Percentiles rank a stretch among this genome's conserved stretches.
Conservation (phyloP, 2,888 invertebrate species). For the Helleia helle region DNA sequence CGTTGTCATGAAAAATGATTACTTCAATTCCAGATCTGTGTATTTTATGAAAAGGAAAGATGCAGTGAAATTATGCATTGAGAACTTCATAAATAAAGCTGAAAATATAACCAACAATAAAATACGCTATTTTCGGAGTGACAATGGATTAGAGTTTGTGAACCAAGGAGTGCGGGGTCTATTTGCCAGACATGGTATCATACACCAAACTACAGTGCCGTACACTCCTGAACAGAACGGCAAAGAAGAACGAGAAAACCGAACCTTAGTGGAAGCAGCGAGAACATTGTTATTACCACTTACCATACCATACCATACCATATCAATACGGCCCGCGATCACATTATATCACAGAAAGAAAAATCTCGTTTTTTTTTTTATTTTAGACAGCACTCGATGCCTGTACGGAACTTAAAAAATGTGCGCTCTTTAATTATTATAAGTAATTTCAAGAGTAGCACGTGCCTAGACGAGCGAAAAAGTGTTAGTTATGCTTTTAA, state of each 20-base stretch:
- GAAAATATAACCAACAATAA: slow-evolving; percentile 29
- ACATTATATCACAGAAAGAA: too few relatives aligned
- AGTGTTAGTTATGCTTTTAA: too few relatives aligned
- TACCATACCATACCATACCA: too few relatives aligned
- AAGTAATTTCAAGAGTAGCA: too few relatives aligned
- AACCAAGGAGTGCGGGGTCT: slow-evolving; percentile 15
- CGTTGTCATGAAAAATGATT: slow-evolving; percentile 24
- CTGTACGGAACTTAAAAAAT: too few relatives aligned
- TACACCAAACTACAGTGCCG: slow-evolving; percentile 16
- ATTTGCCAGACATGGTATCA: slow-evolving; percentile 12
- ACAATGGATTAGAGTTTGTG: slow-evolving; percentile 18
- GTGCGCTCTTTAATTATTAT: too few relatives aligned
- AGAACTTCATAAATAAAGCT: slow-evolving; percentile 19
- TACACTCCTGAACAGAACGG: slow-evolving; percentile 21
- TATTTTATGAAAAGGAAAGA: slow-evolving; percentile 18
- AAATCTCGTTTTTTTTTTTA: too few relatives aligned
- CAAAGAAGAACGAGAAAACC: slow-evolving; percentile 13
- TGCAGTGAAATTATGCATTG: slow-evolving; percentile 16
- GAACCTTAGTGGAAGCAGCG: slow-evolving; percentile 31
- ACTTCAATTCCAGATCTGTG: slow-evolving; percentile 14
- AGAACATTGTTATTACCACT: slow-evolving; percentile 24
- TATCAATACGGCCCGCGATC: too few relatives aligned
- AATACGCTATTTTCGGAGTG: slow-evolving; percentile 14
- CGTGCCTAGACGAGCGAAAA: too few relatives aligned
- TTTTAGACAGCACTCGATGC: too few relatives aligned